Conservation (phyloP, 2,113 vertebrate species). For the Merops nubicus region DNA sequence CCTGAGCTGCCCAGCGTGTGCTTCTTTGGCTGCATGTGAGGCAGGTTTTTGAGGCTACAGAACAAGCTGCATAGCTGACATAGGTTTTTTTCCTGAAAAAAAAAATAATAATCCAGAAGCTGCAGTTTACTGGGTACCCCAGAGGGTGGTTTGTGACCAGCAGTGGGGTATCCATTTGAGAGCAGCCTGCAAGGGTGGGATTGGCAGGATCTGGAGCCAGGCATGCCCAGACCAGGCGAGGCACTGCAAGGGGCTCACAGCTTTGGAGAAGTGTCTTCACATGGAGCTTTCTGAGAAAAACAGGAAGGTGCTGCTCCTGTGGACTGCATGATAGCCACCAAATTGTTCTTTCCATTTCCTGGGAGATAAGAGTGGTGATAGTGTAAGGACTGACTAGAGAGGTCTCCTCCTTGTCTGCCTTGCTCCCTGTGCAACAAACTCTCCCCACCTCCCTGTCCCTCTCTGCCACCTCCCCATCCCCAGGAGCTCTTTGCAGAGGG, state of each 20-base stretch:
- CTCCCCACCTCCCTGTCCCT: too few species aligned
- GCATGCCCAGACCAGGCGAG: too few species aligned
- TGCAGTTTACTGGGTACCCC: background rate
- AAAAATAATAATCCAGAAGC: background rate
- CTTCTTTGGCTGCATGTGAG: background rate
- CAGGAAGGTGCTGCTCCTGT: background rate
- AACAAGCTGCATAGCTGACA: background rate
- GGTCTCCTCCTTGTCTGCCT: background rate
- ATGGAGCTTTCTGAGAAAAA: accelerated
- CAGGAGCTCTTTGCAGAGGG: background rate
- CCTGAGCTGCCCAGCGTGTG: background rate
- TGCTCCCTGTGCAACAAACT: accelerated
- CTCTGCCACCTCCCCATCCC: background rate
- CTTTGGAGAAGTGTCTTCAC: background rate
- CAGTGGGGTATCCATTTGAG: accelerated
- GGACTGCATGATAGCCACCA: background rate
- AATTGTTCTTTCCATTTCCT: background rate
- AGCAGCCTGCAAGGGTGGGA: background rate
- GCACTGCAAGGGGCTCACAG: background rate
- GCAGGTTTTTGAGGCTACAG: background rate
- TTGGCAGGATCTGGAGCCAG: background rate
- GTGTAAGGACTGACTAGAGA: accelerated
- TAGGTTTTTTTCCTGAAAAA: background rate
- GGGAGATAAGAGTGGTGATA: background rate
- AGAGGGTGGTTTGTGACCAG: background rate